Conservation (phyloP, 2,113 vertebrate genomes). For the Chaetura pelagica region DNA sequence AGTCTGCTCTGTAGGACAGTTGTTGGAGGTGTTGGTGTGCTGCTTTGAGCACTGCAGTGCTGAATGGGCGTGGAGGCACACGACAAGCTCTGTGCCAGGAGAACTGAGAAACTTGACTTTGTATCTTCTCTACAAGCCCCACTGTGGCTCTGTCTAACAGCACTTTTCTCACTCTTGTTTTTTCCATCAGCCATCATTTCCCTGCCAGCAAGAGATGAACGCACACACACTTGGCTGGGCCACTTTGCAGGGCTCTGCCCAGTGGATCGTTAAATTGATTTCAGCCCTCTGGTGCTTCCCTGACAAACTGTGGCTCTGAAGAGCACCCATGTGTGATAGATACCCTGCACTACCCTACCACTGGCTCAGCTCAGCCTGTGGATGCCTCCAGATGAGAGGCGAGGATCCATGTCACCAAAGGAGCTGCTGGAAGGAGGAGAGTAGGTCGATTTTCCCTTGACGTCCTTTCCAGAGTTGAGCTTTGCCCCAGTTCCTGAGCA, state of each 20-base stretch:
- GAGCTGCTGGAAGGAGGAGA: neutral
- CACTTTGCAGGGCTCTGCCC: neutral
- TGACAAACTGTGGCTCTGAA: neutral
- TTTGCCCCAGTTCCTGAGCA: neutral
- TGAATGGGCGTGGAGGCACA: neutral
- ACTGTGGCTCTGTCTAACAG: neutral
- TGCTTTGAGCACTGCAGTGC: neutral
- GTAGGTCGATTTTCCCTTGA: neutral
- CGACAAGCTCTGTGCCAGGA: neutral
- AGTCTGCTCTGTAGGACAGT: neutral
- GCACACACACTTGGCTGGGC: neutral
- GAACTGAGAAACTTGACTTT: neutral
- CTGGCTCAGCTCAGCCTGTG: neutral
- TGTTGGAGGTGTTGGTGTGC: neutral
- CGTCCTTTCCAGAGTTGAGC: neutral
- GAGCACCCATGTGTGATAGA: neutral
- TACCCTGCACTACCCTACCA: neutral
- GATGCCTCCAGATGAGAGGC: neutral
- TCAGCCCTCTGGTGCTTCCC: neutral
- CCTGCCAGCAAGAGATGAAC: neutral
- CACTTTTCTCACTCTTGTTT: neutral
- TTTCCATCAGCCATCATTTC: neutral
- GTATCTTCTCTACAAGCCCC: neutral
- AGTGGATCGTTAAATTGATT: neutral
- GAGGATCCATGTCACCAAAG: neutral